These are phyloP conservation scores for Xerus rutilus DNA, from an alignment of 2,797 vertebrate species.

Conservation along the genomic window DNA sequence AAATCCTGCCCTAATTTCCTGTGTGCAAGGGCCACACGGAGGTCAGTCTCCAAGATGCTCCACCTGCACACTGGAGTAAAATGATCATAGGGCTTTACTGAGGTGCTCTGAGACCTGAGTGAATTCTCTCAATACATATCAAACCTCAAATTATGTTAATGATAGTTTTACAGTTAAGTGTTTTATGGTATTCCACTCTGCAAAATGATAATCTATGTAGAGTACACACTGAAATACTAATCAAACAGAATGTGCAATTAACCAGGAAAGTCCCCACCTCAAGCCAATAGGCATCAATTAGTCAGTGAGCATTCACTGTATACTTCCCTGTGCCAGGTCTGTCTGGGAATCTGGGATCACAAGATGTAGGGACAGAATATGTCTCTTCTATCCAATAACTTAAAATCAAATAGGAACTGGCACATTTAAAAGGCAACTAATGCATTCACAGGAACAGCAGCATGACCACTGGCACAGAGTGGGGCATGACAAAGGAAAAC, in stretches of 20 bases:
- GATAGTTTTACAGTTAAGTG: constrained; percentile 33
- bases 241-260: constrained; percentile 64
- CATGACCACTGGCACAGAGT: neutral
- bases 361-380: neutral
- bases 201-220: constrained; percentile 52
- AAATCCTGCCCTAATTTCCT: neutral
- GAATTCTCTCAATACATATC: constrained; percentile 37
- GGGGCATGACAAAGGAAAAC: neutral
- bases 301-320: neutral
- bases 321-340: neutral
- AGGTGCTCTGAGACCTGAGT: neutral
- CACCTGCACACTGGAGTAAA: neutral
- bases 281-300: constrained; percentile 5
- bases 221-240: constrained; percentile 48
- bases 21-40: too few relatives aligned
- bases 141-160: constrained; percentile 38
- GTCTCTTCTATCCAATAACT: neutral
- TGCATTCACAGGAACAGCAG: neutral
- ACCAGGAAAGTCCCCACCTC: constrained; percentile 43
- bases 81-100: neutral
- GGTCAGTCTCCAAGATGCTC: neutral
- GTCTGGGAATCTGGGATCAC: constrained; percentile 8
- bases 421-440: constrained; percentile 42
- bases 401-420: neutral
- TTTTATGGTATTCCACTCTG: constrained; percentile 23